Percentiles rank a stretch among this genome's conserved stretches.
Conservation (phyloP, 2,888 invertebrate genomes). For the Glomeris marginata region DNA sequence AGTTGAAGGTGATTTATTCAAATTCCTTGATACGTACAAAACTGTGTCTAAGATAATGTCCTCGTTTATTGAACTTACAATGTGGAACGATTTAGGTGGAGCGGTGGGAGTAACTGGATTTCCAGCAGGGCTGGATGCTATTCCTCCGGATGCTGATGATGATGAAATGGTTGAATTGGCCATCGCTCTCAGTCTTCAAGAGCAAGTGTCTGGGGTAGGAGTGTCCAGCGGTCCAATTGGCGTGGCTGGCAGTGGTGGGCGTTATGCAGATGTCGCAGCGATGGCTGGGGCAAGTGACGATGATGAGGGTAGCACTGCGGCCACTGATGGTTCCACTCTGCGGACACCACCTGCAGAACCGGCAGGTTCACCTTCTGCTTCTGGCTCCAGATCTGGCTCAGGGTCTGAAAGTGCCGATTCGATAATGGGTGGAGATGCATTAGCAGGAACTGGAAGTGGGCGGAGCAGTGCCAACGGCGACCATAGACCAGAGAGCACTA, state of each 20-base stretch:
- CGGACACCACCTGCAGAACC: conserved; percentile 71
- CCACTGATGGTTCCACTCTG: conserved; percentile 83
- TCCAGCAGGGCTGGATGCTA: conserved; percentile 58
- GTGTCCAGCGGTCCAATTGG: conserved; percentile 28
- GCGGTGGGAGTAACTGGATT: conserved; percentile 34
- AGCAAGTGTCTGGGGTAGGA: conserved; percentile 26
- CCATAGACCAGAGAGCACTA: conserved; percentile 39
- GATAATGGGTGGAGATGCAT: conserved; percentile 56
- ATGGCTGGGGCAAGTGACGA: conserved; percentile 73
- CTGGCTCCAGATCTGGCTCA: no score
- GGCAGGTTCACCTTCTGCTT: conserved; percentile 20
- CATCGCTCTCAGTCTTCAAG: conserved; percentile 79
- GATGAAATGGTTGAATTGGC: conserved; percentile 95
- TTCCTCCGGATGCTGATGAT: conserved; percentile 90
- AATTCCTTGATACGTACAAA: no score
- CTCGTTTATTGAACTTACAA: no score
- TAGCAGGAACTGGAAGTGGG: conserved; percentile 53
- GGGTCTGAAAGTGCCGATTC: conserved; percentile 51
- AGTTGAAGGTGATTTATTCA: no score
- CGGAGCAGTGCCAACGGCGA: conserved; percentile 84
- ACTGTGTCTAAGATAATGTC: no score
- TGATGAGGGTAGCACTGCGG: conserved; percentile 87
- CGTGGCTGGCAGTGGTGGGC: neutral
- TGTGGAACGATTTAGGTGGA: no score
- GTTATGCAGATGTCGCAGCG: conserved; percentile 52